phyloP scores from a whole-genome alignment of 2,797 vertebrate species.

The Sciaenops ocellatus region DNA sequence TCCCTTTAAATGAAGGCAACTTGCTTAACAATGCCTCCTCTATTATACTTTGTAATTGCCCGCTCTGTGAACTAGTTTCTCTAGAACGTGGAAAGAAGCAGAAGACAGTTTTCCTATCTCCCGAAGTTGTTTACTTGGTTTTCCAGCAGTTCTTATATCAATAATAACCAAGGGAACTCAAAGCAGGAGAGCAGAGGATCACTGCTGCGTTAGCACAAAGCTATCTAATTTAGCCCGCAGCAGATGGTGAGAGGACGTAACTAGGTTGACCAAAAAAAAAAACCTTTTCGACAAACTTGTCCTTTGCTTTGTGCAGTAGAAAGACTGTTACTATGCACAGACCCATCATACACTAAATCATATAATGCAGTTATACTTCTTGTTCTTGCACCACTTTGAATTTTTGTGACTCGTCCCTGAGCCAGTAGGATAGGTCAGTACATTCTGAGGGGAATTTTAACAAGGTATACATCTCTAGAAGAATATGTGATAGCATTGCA shows the following conservation, averaged over 20 bases:
- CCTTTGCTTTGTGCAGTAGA: neutral
- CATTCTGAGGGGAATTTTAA: too few relatives aligned
- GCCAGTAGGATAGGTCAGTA: too few relatives aligned
- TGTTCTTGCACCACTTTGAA: neutral
- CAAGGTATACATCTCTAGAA: too few relatives aligned
- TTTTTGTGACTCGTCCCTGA: neutral
- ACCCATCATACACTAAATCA: neutral
- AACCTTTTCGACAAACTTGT: neutral
- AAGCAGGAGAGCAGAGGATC: constrained; percentile 1
- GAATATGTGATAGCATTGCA: too few relatives aligned
- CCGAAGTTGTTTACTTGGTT: constrained; percentile 12
- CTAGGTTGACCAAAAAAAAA: neutral
- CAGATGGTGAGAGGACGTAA: neutral
- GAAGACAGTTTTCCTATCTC: neutral
- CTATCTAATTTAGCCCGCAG: constrained; percentile 6
- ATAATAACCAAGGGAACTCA: neutral
- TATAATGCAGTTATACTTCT: neutral
- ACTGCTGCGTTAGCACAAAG: constrained; percentile 13
- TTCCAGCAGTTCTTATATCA: neutral
- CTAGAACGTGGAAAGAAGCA: neutral
- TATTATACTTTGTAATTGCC: neutral
- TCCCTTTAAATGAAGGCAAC: neutral
- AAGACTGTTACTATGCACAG: neutral
- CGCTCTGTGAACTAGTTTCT: neutral
- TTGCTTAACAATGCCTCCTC: neutral